Evolutionary conservation across 2,113 vertebrate species (phyloP), one percentile per base, ranked within the genome.

Genomic region (Dromiciops gliroides): DNA sequence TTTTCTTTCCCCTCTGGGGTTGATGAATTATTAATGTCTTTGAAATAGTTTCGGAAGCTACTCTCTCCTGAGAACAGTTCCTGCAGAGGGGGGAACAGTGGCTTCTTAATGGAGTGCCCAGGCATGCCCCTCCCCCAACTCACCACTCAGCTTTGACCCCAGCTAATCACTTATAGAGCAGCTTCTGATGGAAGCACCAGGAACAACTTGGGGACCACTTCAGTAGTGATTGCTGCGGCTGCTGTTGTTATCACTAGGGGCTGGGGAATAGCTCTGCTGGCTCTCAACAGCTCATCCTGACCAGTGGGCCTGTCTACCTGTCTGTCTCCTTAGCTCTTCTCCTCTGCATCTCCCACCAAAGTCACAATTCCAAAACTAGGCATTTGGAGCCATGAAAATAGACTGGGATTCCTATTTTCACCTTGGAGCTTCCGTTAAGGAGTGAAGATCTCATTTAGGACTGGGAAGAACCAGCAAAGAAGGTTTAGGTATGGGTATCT

Each of bases 11-110:
- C 75, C 94, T 90, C 92, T 96, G 92, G 92, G 91, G 22, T 51
- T 91, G 53, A 92, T 97, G 75, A 95, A 97, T 97, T 96, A 97
- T 95, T 96, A 90, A 97, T 93, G 52, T 47, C 50, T 95, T 93
- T 94, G 90, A 95, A 96, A 95, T 83, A 14, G 48, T 94, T 96
- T 95, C 37, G 26, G 92, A 94, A 95, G 75, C 67, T 93, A 94
- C 67, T 89, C 25, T 93, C 93, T 95, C 89, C 26, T 1, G 51
- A 92, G 90, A 92, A 51, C 3, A 37, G 53, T 28, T 94, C 90
- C 93, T 7, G 8, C 11, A 31, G 25, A 11, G 44, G 48, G n/a
- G 56, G 88, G 53, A 48, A 14, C 0, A 0, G 51, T 90, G 97
- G 12, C 83, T 96, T 94, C 90, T 92, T 49, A 44, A 51, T 50